These are phyloP conservation scores for Tachysurus fulvidraco DNA, from an alignment of 2,113 vertebrate species.

Conservation along the genomic window DNA sequence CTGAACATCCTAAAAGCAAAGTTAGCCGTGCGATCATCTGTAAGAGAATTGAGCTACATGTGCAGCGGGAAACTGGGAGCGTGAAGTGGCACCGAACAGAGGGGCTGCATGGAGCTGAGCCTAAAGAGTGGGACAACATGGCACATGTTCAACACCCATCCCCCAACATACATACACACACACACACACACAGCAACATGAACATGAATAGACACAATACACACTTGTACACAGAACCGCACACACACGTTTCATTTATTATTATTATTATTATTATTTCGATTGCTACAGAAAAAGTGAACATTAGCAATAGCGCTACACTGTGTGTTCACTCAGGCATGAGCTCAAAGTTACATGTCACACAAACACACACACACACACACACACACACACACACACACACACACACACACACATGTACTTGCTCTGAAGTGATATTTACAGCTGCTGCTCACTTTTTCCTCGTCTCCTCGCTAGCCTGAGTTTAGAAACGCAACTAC, in stretches of 20 bases:
- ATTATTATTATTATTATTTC: background rate
- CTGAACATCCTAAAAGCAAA: conserved; percentile 14
- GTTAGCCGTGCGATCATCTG: background rate
- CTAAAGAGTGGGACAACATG: conserved; percentile 70
- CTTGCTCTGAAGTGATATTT: background rate
- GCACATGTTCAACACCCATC: conserved; percentile 67
- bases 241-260: background rate
- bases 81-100: conserved; percentile 57
- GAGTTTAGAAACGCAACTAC: background rate
- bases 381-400: background rate
- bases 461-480: background rate
- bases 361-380: background rate
- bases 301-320: background rate
- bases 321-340: background rate
- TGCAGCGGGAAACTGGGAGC: conserved; percentile 2
- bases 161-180: conserved; percentile 52
- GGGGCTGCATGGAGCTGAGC: conserved; percentile 71
- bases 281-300: background rate
- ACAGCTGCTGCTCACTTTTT: background rate
- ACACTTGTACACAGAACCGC: background rate
- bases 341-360: background rate
- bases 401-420: too few species aligned
- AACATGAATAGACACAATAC: conserved; percentile 25
- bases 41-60: background rate
- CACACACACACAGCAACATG: conserved; percentile 45